phyloP scores from a whole-genome alignment of 2,797 vertebrate species.

The Thamnophis elegans region DNA sequence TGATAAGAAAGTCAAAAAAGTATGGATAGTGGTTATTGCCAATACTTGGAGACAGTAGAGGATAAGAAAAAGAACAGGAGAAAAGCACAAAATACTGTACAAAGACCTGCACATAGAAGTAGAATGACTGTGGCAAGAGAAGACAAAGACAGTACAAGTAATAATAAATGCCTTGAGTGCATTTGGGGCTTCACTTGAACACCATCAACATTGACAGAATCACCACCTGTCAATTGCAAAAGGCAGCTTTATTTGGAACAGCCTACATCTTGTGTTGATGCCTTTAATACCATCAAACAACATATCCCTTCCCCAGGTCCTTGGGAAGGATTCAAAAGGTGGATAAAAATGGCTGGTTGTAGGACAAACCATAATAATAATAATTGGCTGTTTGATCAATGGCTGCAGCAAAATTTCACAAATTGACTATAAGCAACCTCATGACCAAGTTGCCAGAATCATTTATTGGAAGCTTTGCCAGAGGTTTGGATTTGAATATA shows the following conservation, averaged over 20 bases:
- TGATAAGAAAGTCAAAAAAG: not conserved
- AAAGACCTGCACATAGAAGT: not conserved
- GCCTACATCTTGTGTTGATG: not conserved
- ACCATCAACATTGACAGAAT: not conserved
- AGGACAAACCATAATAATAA: not conserved
- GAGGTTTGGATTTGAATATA: too few relatives aligned
- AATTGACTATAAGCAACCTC: not conserved
- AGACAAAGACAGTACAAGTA: not conserved
- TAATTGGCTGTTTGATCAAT: not conserved
- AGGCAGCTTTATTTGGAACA: not conserved
- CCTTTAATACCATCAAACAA: not conserved
- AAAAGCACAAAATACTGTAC: not conserved
- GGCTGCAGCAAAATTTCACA: not conserved
- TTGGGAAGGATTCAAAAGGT: not conserved
- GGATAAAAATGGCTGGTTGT: not conserved
- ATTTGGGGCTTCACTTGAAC: not conserved
- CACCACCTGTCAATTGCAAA: not conserved
- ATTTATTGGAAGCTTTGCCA: not conserved
- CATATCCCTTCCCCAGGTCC: not conserved
- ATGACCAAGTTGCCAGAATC: not conserved
- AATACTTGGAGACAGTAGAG: not conserved
- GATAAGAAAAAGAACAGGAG: not conserved
- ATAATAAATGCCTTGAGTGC: not conserved
- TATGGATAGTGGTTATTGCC: not conserved
- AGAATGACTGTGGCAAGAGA: not conserved